Evolutionary conservation across 2,888 invertebrate genomes (phyloP), one percentile per base, ranked within the genome.

Genomic region (Mechanitis mazaeus): DNA sequence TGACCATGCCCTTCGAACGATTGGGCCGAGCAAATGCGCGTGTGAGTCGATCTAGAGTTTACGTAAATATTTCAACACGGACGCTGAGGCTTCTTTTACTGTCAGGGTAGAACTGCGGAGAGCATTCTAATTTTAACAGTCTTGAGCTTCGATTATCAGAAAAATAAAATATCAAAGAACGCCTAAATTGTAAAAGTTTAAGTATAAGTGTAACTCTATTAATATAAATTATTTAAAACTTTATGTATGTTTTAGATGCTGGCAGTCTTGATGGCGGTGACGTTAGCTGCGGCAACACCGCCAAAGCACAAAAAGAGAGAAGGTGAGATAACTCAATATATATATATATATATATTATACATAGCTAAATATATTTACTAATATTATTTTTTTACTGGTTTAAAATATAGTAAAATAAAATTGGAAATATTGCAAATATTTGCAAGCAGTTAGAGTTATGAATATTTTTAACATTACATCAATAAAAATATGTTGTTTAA

Each of bases 231-330:
- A 54, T 20, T 35, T 3, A 50, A 59, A 1, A 31, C 9, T 59
- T 55, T 55, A 28, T 56, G 28, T 50, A 71, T 75, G 69, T 84
- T 83, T 1, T 81, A 88, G 88, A 68, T 83, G 76, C 68, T 83
- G 63, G 71, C 81, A 58, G 78, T 79, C 55, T 71, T 81, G 67
- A 66, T 84, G 68, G 74, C 74, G 66, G 71, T 78, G 60, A 71
- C 76, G 38, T 70, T 77, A 31, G 75, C 72, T 35, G 72, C 79
- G 12, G 79, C 80, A 46, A 72, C 81, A 4, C 81, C 83, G 7
- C 70, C 76, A 61, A 82, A 78, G 67, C 78, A 84, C 70, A 78
- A 76, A 74, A 89, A 89, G 63, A 80, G 89, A 59, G 89, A 89
- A 71, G 89, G 89, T 89, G 76, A 75, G 70, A 45, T 33, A 9